Evolutionary conservation across 2,113 vertebrate genomes (phyloP), one percentile per base, ranked within the genome.

Genomic region (Paraplagusia blochii): DNA sequence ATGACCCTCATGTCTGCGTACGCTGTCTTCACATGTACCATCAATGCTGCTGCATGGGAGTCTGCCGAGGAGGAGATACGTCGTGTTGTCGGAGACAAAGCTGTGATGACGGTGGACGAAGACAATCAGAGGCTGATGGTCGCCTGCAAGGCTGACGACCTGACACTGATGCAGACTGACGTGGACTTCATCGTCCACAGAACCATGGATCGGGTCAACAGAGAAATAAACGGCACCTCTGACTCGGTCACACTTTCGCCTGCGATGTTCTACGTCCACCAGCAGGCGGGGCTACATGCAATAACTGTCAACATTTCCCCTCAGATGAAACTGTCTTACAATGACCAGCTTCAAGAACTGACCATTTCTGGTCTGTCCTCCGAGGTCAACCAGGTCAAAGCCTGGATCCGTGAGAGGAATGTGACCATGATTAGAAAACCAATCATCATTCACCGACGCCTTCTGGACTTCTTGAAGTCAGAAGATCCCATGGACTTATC

Each of bases 361-460:
- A 56, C 17, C 19, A 50, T 97, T 0, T 75, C 67, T 44, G 95
- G 95, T 36, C 71, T 92, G 4, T 0, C 17, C 8, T 12, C 12
- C 0, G 92, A 95, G 17, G 81, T 94, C 10, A 86, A 59, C 51
- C 60, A 80, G 73, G 53, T 85, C 0, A 94, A 94, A 73, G 54
- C 77, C 29, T 87, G 90, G 54, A 77, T 97, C 56, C 68, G 89
- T 11, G 89, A 93, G 61, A 88, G 11, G 15, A 36, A 75, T 0
- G 0, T 73, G 8, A 9, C 5, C 0, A 79, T 95, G 73, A 75
- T 54, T 15, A 51, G 54, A 33, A 88, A 84, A 42, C 17, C 11
- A 0, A 11, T 94, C 22, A 22, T 51, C 2, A 0, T 91, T 1
- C 13, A 89, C 9, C 38, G 29, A 8, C 48, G 71, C 34, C 17